These are phyloP conservation scores for Craniophora ligustri DNA, from an alignment of 2,888 invertebrate species.

Conservation along the genomic window DNA sequence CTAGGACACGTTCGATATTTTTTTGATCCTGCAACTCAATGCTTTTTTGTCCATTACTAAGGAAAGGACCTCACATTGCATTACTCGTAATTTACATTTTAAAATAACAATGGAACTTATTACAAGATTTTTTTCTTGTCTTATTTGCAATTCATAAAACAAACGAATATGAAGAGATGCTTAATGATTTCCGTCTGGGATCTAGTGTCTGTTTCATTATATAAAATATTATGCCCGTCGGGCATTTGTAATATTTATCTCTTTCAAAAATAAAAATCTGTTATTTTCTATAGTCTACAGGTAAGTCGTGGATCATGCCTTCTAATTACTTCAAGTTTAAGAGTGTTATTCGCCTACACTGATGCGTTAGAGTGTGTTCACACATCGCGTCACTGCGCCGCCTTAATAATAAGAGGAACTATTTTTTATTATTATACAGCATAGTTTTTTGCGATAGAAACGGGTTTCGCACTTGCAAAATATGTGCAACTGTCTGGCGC, in stretches of 20 bases:
- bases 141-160: slow-evolving; percentile 37
- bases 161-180: slow-evolving; percentile 32
- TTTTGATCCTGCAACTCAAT: slow-evolving; percentile 10
- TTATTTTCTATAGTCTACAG: slow-evolving; percentile 25
- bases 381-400: slow-evolving; percentile 3
- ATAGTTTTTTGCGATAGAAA: slow-evolving; percentile 36
- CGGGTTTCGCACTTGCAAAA: slow-evolving; percentile 39
- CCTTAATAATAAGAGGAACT: slow-evolving; percentile 18
- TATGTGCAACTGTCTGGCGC: slow-evolving; percentile 34
- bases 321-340: slow-evolving; percentile 38
- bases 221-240: slow-evolving; percentile 32
- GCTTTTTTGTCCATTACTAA: slow-evolving; percentile 10
- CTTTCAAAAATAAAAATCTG: slow-evolving; percentile 22
- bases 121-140: slow-evolving; percentile 16
- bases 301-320: slow-evolving; percentile 22
- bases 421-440: slow-evolving; percentile 27
- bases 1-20: slow-evolving; percentile 6
- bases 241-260: slow-evolving; percentile 34
- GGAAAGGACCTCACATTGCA: slow-evolving; percentile 5
- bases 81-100: neutral
- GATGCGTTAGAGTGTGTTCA: slow-evolving; percentile 27
- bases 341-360: neutral
- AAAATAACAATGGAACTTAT: slow-evolving; percentile 18
- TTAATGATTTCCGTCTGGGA: slow-evolving; percentile 48
- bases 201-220: slow-evolving; percentile 41